phyloP scores from a whole-genome alignment of 1,140 invertebrate genomes.

The Neodiprion lecontei region DNA sequence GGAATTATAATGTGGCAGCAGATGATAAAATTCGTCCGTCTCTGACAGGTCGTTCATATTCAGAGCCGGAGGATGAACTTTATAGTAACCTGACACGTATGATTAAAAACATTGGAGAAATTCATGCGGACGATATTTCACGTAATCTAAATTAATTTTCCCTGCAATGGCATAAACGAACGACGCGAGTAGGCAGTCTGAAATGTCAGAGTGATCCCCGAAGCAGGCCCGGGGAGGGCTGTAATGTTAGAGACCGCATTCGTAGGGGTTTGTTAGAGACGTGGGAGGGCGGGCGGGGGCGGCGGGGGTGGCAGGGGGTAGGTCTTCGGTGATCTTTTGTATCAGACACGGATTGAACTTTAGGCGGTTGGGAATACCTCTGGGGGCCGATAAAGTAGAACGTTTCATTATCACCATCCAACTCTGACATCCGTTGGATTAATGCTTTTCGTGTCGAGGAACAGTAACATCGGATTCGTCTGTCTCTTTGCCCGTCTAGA shows the following conservation, averaged over 20 bases:
- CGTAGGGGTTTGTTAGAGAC: constrained; percentile 5
- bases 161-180: background rate
- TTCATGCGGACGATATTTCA: background rate
- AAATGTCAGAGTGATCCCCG: constrained; percentile 13
- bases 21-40: background rate
- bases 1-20: no score
- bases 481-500: constrained; percentile 21
- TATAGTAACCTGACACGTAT: constrained; percentile 5
- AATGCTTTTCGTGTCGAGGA: constrained; percentile 43
- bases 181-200: background rate
- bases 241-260: constrained; percentile 18
- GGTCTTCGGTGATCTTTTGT: constrained; percentile 38
- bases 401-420: constrained; percentile 42
- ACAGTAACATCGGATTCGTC: constrained; percentile 38
- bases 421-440: constrained; percentile 34
- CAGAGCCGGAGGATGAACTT: background rate
- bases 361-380: constrained; percentile 30
- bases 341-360: constrained; percentile 45
- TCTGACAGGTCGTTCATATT: background rate
- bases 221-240: background rate
- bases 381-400: constrained; percentile 40
- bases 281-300: background rate
- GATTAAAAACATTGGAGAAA: constrained; percentile 1
- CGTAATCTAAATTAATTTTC: constrained; percentile 6
- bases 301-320: background rate